These are phyloP conservation scores for Sciurus carolinensis DNA, from an alignment of 2,797 vertebrate species.

Conservation along the genomic window DNA sequence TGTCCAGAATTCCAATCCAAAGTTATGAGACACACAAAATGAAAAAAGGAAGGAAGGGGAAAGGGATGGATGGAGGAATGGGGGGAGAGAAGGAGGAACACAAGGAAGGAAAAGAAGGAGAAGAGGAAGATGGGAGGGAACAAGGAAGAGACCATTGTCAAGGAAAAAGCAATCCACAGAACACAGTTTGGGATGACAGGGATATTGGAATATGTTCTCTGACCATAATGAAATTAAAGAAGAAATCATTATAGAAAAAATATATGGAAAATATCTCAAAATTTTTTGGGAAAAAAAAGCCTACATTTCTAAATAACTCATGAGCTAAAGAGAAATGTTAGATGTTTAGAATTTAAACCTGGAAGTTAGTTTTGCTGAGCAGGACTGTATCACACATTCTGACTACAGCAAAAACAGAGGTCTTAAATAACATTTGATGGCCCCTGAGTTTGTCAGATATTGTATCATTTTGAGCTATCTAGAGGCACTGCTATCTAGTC, in stretches of 20 bases:
- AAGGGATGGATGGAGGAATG: neutral
- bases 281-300: neutral
- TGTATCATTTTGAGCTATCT: neutral
- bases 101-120: neutral
- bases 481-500: neutral
- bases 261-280: neutral
- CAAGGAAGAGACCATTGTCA: neutral
- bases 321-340: conserved; percentile 1
- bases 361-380: neutral
- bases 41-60: too few relatives aligned
- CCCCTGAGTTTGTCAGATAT: neutral
- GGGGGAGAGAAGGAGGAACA: neutral
- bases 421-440: neutral
- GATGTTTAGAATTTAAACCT: neutral
- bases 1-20: neutral
- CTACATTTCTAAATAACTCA: neutral
- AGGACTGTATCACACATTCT: neutral
- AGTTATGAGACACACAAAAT: neutral
- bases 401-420: neutral
- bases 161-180: neutral
- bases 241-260: neutral
- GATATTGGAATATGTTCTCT: neutral
- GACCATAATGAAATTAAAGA: neutral
- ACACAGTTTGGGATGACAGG: neutral
- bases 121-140: neutral